These are phyloP conservation scores for Leptonema lineaticorne DNA, from an alignment of 1,140 invertebrate species.

Conservation along the genomic window DNA sequence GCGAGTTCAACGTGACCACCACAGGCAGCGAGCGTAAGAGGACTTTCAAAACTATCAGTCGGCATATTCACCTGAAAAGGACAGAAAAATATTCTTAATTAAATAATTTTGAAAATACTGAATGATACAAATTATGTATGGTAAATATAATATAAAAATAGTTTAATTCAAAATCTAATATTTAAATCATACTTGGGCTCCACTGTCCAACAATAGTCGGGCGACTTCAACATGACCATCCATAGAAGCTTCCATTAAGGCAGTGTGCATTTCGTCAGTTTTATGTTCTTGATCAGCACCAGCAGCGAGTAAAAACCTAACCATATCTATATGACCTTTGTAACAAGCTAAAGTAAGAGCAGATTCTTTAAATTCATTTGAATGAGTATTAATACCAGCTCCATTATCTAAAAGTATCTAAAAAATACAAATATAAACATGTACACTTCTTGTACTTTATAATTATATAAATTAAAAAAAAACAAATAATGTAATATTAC, in stretches of 20 bases:
- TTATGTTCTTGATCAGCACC: conserved; percentile 97
- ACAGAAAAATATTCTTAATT: conserved; percentile 24
- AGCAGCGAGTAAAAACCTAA: conserved; percentile 90
- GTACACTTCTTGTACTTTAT: neutral
- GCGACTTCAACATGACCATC: conserved; percentile 98
- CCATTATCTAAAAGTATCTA: conserved; percentile 86
- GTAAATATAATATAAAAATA: neutral
- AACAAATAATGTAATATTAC: conserved; percentile 44
- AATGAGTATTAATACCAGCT: conserved; percentile 97
- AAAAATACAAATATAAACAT: conserved; percentile 2
- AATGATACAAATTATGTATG: neutral
- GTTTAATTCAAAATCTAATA: conserved; percentile 9
- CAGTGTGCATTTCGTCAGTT: conserved; percentile 99
- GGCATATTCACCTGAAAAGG: conserved; percentile 89
- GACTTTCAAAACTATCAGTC: conserved; percentile 98
- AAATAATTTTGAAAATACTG: neutral
- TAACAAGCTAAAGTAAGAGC: conserved; percentile 96
- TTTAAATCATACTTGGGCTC: conserved; percentile 75
- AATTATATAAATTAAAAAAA: neutral
- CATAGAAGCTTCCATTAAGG: conserved; percentile 99
- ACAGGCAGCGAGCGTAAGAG: conserved; percentile 95
- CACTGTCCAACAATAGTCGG: conserved; percentile 88
- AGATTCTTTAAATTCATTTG: conserved; percentile 97
- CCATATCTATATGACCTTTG: conserved; percentile 97
- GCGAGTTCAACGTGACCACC: conserved; percentile 97